Base-by-base conservation (phyloP, 1,140 invertebrate genomes). In the Magallana angulata region DNA sequence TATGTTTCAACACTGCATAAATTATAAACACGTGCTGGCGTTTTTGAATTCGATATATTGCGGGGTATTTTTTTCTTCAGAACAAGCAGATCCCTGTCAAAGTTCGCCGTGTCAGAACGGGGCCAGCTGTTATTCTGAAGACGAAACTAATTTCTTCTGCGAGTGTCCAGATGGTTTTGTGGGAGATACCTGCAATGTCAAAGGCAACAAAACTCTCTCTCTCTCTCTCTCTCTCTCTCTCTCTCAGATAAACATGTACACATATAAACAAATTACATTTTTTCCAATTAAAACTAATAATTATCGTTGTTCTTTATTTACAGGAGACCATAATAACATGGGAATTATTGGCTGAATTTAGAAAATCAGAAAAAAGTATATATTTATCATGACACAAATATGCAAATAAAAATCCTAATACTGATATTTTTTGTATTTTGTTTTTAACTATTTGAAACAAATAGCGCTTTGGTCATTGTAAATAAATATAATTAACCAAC, bases 51-150 rank as follows among this genome's bases (percentile, higher is more conserved):
- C 36, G 5, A 5, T 4, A 48, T 48, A 48, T 48, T 48, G 36
- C 36, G 36, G 36, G 36, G 2, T 48, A 4, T 11, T 9, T 56
- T 80, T 80, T 14, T 82, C 2, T 71, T 6, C 56, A 87, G 86
- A 87, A 3, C 62, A 56, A 30, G 24, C 57, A 56, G 85, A 84
- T 81, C 88, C 88, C 12, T 89, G 88, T 86, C 57, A 81, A 11
- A 86, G 36, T 14, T 57, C 12, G 4, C 88, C 88, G 9, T 89
- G 88, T 57, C 82, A 85, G 7, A 84, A 89, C 84, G 88, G 88
- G 14, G 88, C 82, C 4, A 84, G 7, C 16, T 89, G 88, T 64
- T 89, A 76, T 48, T 64, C 88, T 8, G 85, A 86, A 6, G 18
- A 48, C 18, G 88, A 85, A 2, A 57, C 60, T 5, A 0, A 12